These are phyloP conservation scores for Trematocara macrostoma DNA, from an alignment of 2,113 vertebrate species.

Conservation along the genomic window DNA sequence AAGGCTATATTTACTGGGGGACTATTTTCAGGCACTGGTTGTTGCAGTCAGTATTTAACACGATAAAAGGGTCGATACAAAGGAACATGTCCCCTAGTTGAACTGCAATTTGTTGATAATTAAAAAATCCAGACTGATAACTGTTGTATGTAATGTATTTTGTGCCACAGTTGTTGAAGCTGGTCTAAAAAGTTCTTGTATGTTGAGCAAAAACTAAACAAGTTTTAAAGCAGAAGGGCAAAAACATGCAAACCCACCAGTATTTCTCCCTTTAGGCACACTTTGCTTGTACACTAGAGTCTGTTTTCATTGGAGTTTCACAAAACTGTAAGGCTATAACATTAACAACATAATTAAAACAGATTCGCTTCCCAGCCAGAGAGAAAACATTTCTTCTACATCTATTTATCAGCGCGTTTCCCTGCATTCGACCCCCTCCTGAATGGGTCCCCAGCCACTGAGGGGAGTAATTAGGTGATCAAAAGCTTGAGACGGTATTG, in stretches of 20 bases:
- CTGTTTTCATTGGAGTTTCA: background rate
- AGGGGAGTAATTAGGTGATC: conserved; percentile 61
- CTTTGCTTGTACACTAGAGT: background rate
- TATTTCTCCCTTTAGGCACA: background rate
- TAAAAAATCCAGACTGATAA: background rate
- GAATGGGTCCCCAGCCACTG: conserved; percentile 40
- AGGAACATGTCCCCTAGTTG: background rate
- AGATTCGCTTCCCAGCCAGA: background rate
- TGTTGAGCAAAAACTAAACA: background rate
- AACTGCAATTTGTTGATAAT: background rate
- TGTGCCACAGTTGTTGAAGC: background rate
- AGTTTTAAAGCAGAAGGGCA: background rate
- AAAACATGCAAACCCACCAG: conserved; percentile 16
- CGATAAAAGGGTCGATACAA: background rate
- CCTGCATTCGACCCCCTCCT: background rate
- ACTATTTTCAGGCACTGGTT: background rate
- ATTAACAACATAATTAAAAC: conserved; percentile 29
- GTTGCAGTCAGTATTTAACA: background rate
- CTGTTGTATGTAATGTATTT: background rate
- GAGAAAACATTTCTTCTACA: conserved; percentile 15
- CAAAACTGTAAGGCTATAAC: background rate
- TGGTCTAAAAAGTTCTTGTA: background rate
- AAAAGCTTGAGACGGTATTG: conserved; percentile 63
- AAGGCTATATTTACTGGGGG: background rate
- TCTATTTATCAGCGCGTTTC: conserved; percentile 39